These are phyloP conservation scores for Neoaliturus tenellus DNA, from an alignment of 2,888 invertebrate genomes.

Conservation along the genomic window DNA sequence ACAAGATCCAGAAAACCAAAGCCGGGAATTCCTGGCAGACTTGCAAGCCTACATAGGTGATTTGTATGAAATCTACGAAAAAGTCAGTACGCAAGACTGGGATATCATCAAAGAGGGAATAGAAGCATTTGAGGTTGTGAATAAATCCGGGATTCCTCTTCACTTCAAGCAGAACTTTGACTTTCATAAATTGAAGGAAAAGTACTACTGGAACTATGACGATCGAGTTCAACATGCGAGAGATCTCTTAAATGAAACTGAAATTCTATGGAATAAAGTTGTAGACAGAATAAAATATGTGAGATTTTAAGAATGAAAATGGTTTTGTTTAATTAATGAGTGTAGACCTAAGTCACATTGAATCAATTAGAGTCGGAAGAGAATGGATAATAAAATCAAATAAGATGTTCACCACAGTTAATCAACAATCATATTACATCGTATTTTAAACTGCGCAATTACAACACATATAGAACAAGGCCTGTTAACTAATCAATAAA, in stretches of 20 bases:
- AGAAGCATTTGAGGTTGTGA: not conserved
- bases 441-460: too few species aligned
- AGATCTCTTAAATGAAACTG: slow-evolving; percentile 28
- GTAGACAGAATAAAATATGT: slow-evolving; percentile 33
- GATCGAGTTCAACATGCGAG: slow-evolving; percentile 10
- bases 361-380: too few species aligned
- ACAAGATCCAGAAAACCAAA: slow-evolving; percentile 23
- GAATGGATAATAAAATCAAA: too few species aligned
- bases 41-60: slow-evolving; percentile 29
- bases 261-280: slow-evolving; percentile 31
- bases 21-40: slow-evolving; percentile 3
- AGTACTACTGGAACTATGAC: slow-evolving; percentile 38
- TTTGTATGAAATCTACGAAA: slow-evolving; percentile 37
- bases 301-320: not conserved
- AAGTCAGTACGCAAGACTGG: slow-evolving; percentile 18
- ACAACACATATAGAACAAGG: too few species aligned
- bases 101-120: slow-evolving; percentile 25
- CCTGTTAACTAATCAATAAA: too few species aligned
- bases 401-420: too few species aligned
- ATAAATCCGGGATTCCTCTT: not conserved
- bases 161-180: slow-evolving; percentile 19
- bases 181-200: slow-evolving; percentile 9
- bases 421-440: too few species aligned
- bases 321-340: not conserved
- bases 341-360: too few species aligned